Evolutionary conservation across 2,888 invertebrate species (phyloP), one percentile per base, ranked within the genome.

Genomic region (Pollenia griseotomentosa): DNA sequence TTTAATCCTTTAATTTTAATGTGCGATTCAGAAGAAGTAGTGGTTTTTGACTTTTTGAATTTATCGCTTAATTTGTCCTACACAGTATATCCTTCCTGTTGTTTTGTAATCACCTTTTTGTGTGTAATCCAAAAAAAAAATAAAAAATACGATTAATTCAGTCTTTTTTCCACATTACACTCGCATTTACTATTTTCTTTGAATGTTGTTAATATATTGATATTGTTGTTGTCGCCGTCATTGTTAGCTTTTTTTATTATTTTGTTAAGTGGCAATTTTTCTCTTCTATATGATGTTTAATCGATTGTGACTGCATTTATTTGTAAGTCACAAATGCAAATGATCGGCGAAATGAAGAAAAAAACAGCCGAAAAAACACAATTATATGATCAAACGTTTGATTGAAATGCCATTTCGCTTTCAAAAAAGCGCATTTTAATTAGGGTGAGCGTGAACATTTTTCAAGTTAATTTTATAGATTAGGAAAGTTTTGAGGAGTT

Each of bases 281-380:
- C 61, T 84, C 63, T 19, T 83, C 73, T 71, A 44, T 84, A 74
- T 83, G 77, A 86, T 78, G 61, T 75, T 83, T 84, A 84, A 84
- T 84, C 84, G 84, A 78, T 84, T 87, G 81, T 87, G 87, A 82
- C 81, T 83, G 84, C 44, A 53, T 81, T 81, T 66, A 80, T 79
- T 82, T 78, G 66, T 86, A 40, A 74, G 51, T 68, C 75, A 75
- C 70, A 83, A 83, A 87, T 87, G 83, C 83, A 87, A 87, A 87
- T 87, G 84, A 84, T 83, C 86, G 83, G 83, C 33, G 44, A 78
- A 78, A 71, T 48, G 10, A 48, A 57, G 61, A 71, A 23, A 33
- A 63, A 77, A 33, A 33, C 51, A 70, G 70, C 40, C 16, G 9
- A 79, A 74, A 74, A 70, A 23, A 33, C 16, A 77, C 11, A 65